These are phyloP conservation scores for Rhagium mordax DNA, from an alignment of 2,888 invertebrate species.

Conservation along the genomic window DNA sequence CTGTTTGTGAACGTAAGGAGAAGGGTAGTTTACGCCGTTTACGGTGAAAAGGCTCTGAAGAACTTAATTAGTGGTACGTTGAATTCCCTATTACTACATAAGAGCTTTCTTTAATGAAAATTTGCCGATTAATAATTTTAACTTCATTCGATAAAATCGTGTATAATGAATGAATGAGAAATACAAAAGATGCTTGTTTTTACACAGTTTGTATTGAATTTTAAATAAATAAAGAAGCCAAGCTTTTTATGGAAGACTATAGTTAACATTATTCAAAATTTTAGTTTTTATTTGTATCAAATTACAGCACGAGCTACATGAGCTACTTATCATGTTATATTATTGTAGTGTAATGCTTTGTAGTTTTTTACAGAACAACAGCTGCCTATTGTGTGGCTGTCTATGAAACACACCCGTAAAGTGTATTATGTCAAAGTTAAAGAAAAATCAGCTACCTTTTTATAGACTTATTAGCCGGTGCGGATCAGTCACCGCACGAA, in stretches of 20 bases:
- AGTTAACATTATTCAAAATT: background rate
- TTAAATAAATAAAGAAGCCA: too few species aligned
- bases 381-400: conserved; percentile 45
- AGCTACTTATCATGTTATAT: conserved; percentile 10
- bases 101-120: too few species aligned
- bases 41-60: too few species aligned
- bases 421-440: conserved; percentile 34
- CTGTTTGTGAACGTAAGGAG: too few species aligned
- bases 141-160: too few species aligned
- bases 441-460: conserved; percentile 48
- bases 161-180: too few species aligned
- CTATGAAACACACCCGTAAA: conserved; percentile 43
- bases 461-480: conserved; percentile 55
- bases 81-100: too few species aligned
- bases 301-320: conserved; percentile 36
- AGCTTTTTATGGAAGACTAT: background rate
- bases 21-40: too few species aligned
- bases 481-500: conserved; percentile 33
- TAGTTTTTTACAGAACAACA: conserved; percentile 37
- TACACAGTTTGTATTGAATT: too few species aligned
- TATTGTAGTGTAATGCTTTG: background rate
- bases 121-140: too few species aligned
- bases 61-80: too few species aligned
- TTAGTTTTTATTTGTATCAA: conserved; percentile 30
- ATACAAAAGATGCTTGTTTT: too few species aligned